Conservation (phyloP, 2,113 vertebrate genomes). For the Solea solea region DNA sequence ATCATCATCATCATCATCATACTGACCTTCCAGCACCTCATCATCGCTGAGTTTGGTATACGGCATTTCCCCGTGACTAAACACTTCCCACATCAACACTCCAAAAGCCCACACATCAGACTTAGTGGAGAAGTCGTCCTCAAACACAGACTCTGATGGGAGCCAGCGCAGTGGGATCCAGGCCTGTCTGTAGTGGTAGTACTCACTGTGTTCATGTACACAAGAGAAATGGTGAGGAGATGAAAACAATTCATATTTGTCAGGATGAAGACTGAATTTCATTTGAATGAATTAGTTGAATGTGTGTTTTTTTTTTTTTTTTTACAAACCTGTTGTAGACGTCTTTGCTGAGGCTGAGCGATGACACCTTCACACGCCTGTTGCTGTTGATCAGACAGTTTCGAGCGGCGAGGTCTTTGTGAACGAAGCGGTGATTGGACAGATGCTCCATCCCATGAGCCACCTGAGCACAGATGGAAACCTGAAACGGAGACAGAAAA, state of each 20-base stretch:
- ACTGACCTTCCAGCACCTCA: constrained; percentile 91
- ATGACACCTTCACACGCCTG: constrained; percentile 91
- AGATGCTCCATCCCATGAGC: constrained; percentile 97
- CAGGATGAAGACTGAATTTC: background rate
- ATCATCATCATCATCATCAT: background rate
- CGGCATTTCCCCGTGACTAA: constrained; percentile 92
- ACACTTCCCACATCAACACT: constrained; percentile 98
- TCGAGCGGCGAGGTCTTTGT: constrained; percentile 93
- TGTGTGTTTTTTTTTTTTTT: background rate
- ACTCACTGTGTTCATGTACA: constrained; percentile 83
- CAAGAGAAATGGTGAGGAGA: constrained; percentile 4
- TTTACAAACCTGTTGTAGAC: constrained; percentile 92
- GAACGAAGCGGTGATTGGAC: constrained; percentile 93
- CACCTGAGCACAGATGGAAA: constrained; percentile 93
- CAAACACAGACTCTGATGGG: constrained; percentile 91
- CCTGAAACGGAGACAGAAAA: constrained; percentile 69
- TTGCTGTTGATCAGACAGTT: constrained; percentile 95
- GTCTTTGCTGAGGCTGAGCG: constrained; percentile 95
- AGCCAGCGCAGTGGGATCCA: constrained; percentile 98
- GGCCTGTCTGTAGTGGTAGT: constrained; percentile 95
- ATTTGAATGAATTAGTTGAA: background rate
- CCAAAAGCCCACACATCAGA: constrained; percentile 97
- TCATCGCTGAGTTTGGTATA: constrained; percentile 87
- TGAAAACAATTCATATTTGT: constrained; percentile 6
- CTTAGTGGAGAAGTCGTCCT: constrained; percentile 95